Percentiles rank a stretch among this genome's conserved stretches.
Evolutionary conservation across 1,140 invertebrate genomes (phyloP).

Genomic region (Aphaenogaster floridana): DNA sequence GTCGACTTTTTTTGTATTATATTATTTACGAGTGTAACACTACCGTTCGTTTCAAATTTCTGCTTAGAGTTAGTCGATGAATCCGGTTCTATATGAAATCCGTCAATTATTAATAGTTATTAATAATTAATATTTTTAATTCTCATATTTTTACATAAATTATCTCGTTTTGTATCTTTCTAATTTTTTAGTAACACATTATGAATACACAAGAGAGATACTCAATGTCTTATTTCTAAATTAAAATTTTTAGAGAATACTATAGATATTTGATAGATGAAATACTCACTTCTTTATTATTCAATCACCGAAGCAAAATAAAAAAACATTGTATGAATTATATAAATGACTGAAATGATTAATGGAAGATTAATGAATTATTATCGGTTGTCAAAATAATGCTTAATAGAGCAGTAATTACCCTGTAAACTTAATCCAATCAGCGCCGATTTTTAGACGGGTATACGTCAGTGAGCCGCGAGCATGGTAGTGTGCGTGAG

Average conservation of each 20-base stretch:
- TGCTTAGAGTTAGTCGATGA: neutral
- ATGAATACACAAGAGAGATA: neutral
- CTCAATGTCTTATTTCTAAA: neutral
- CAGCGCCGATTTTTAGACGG: no score
- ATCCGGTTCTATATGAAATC: constrained; percentile 29
- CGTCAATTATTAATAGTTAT: neutral
- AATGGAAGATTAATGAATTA: no score
- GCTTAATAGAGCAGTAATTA: no score
- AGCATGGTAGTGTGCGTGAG: no score
- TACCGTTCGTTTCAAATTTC: neutral
- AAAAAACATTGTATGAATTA: neutral
- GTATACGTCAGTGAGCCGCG: no score
- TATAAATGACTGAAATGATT: no score
- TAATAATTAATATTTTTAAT: neutral
- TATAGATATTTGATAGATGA: neutral
- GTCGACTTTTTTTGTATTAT: constrained; percentile 77
- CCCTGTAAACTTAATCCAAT: no score
- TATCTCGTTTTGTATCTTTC: neutral
- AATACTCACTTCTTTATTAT: neutral
- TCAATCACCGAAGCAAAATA: neutral
- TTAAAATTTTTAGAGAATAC: neutral
- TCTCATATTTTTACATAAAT: neutral
- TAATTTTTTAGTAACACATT: neutral
- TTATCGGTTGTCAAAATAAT: no score
- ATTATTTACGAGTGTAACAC: neutral